Evolutionary conservation across 2,113 vertebrate genomes (phyloP).

Genomic region (Mus musculus): DNA sequence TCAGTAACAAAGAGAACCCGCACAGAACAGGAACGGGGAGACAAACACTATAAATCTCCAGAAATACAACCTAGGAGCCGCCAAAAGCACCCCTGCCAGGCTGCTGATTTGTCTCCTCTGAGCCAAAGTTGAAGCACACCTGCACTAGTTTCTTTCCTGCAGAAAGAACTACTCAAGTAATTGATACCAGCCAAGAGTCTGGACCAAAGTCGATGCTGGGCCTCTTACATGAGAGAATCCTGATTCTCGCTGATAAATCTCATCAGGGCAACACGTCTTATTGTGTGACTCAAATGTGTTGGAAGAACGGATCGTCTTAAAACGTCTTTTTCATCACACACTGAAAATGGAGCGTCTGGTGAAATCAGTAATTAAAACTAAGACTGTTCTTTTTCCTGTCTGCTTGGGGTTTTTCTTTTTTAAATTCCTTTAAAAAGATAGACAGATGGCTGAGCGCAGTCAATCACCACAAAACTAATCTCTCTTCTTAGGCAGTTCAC

Average conservation of each 20-base stretch:
- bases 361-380: constrained; percentile 25
- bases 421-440: background rate
- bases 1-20: background rate
- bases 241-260: constrained; percentile 20
- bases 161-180: background rate
- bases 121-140: background rate
- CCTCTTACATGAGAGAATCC: background rate
- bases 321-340: background rate
- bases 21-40: background rate
- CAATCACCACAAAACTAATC: background rate
- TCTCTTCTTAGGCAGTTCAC: background rate
- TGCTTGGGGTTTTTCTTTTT: background rate
- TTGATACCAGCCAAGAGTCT: background rate
- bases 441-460: background rate
- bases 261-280: background rate
- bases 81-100: background rate
- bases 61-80: background rate
- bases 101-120: background rate
- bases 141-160: background rate
- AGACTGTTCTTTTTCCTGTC: constrained; percentile 4
- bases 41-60: background rate
- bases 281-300: background rate
- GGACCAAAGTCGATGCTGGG: background rate
- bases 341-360: background rate
- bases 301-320: constrained; percentile 2